These are phyloP conservation scores for Drosophila kambysellisi DNA, from an alignment of 2,888 invertebrate species.

Conservation along the genomic window DNA sequence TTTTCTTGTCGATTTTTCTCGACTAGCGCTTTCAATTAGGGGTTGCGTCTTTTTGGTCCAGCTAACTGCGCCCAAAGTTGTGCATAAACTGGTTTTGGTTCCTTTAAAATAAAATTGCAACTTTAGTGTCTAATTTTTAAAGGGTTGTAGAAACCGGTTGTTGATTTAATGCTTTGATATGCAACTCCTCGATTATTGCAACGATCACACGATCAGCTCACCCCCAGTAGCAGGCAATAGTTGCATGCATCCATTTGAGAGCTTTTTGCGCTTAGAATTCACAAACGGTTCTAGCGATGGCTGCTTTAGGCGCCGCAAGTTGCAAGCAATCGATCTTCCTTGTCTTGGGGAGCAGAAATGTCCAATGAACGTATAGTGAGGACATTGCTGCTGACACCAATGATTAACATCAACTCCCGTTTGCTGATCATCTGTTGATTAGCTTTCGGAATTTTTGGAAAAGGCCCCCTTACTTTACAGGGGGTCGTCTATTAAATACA, in stretches of 20 bases:
- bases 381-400: constrained; percentile 93
- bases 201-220: constrained; percentile 10
- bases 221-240: constrained; percentile 9
- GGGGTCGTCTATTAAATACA: constrained; percentile 71
- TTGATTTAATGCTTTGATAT: neutral
- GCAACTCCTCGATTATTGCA: constrained; percentile 23
- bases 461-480: constrained; percentile 89
- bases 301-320: constrained; percentile 19
- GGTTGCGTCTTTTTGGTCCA: neutral
- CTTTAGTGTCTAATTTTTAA: neutral
- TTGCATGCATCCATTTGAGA: neutral
- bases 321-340: constrained; percentile 86
- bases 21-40: constrained; percentile 1
- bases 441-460: constrained; percentile 92
- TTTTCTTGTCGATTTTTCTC: neutral
- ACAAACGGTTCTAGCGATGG: constrained; percentile 52
- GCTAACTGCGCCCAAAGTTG: neutral
- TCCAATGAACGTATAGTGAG: constrained; percentile 94
- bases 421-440: constrained; percentile 62
- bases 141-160: constrained; percentile 22
- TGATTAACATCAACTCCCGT: constrained; percentile 74
- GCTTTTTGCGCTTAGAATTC: constrained; percentile 60
- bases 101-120: neutral
- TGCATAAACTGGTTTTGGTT: constrained; percentile 17
- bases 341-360: constrained; percentile 95